Conservation (phyloP, 2,797 vertebrate species). For the Sternarchorhynchus goeldii region DNA sequence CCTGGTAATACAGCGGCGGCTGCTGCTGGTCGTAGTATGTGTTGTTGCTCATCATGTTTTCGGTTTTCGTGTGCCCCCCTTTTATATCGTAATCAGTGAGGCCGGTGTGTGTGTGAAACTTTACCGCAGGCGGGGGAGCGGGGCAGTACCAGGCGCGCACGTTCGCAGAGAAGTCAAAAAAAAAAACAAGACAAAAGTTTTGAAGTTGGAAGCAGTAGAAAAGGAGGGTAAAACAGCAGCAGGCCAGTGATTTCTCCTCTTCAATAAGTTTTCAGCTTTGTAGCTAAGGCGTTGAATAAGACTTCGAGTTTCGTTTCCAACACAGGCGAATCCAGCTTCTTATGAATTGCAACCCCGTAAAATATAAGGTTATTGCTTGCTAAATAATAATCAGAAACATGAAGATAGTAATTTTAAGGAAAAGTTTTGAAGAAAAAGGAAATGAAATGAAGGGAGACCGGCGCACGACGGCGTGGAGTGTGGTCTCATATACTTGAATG, state of each 20-base stretch:
- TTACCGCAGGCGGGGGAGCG: constrained; percentile 37
- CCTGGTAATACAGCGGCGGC: constrained; percentile 71
- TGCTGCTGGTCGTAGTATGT: constrained; percentile 77
- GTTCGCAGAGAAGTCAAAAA: background rate
- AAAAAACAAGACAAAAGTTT: constrained; percentile 28
- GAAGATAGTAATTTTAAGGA: too few species aligned
- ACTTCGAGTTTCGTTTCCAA: too few species aligned
- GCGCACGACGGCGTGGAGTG: constrained; percentile 37
- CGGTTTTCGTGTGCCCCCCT: constrained; percentile 53
- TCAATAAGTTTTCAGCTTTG: too few species aligned
- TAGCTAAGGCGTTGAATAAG: too few species aligned
- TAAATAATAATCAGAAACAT: too few species aligned
- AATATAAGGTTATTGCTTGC: too few species aligned
- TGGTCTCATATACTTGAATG: constrained; percentile 56
- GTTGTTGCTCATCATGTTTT: constrained; percentile 82
- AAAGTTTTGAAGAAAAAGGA: background rate
- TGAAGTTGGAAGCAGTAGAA: constrained; percentile 45
- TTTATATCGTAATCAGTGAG: constrained; percentile 62
- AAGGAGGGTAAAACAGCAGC: constrained; percentile 26
- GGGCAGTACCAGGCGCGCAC: constrained; percentile 52
- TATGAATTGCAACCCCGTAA: too few species aligned
- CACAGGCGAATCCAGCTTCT: too few species aligned
- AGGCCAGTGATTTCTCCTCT: constrained; percentile 7
- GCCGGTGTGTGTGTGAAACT: constrained; percentile 40
- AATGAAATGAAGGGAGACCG: constrained; percentile 16